A percentile compares a stretch with the other conserved stretches of the same genome.
Conservation (phyloP, 2,888 invertebrate genomes). For the Drosophila emarginata region DNA sequence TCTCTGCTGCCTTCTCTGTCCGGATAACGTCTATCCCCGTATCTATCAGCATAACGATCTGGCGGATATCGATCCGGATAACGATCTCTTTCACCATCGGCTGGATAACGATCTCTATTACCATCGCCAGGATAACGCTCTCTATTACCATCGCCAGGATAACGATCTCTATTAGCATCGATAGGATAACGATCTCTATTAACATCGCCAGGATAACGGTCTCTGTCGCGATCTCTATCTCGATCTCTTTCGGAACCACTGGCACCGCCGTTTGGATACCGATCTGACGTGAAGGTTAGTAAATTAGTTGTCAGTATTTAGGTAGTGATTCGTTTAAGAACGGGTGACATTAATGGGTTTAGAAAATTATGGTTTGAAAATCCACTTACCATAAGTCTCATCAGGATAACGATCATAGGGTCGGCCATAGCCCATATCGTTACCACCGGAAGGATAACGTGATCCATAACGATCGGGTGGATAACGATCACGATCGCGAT, state of each 20-base stretch:
- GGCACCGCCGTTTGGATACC: constrained; percentile 76
- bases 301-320: constrained; percentile 72
- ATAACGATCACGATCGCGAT: constrained; percentile 81
- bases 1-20: constrained; percentile 42
- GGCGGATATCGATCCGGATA: constrained; percentile 52
- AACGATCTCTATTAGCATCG: constrained; percentile 70
- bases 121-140: constrained; percentile 65
- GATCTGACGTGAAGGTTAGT: constrained; percentile 75
- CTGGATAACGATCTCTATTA: constrained; percentile 58
- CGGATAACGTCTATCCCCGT: constrained; percentile 59
- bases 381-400: constrained; percentile 62
- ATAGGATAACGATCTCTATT: constrained; percentile 59
- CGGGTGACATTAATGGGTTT: constrained; percentile 53
- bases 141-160: constrained; percentile 72
- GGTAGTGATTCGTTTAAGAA: constrained; percentile 30
- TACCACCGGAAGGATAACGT: constrained; percentile 36
- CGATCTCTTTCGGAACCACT: constrained; percentile 65
- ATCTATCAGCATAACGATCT: constrained; percentile 58
- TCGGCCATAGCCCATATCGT: constrained; percentile 74
- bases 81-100: constrained; percentile 61
- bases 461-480: constrained; percentile 78
- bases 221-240: constrained; percentile 67
- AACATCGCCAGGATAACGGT: constrained; percentile 62
- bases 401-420: constrained; percentile 80
- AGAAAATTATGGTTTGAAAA: neutral